Percentiles rank a stretch among this genome's conserved stretches.
phyloP scores from a whole-genome alignment of 2,888 invertebrate genomes.

The Cerceris rybyensis region DNA sequence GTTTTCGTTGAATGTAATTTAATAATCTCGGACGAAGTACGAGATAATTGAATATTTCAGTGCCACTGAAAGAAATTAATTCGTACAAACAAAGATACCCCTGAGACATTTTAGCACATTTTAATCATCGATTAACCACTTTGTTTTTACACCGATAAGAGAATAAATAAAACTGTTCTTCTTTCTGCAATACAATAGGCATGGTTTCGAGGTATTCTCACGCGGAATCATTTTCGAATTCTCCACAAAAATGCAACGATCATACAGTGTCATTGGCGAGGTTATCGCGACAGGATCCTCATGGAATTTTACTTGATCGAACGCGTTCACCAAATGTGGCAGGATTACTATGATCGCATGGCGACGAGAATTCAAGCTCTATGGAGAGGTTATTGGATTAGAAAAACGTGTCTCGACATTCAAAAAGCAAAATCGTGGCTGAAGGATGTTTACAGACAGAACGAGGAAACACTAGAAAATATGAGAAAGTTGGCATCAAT shows the following conservation, averaged over 20 bases:
- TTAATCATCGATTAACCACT: no score
- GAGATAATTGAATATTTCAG: no score
- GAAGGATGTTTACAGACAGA: slow-evolving; percentile 57
- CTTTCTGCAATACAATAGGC: slow-evolving; percentile 53
- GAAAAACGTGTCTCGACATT: slow-evolving; percentile 58
- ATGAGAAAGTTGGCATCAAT: slow-evolving; percentile 63
- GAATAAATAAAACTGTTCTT: background rate
- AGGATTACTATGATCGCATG: slow-evolving; percentile 62
- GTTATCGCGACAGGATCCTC: slow-evolving; percentile 55
- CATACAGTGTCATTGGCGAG: slow-evolving; percentile 73
- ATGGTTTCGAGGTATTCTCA: slow-evolving; percentile 72
- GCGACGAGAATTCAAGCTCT: slow-evolving; percentile 72
- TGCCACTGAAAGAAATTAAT: no score
- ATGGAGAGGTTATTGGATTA: slow-evolving; percentile 71
- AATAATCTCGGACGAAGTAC: no score
- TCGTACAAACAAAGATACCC: no score
- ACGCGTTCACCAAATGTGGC: slow-evolving; percentile 63
- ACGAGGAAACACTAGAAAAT: slow-evolving; percentile 52
- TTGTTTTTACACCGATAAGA: background rate
- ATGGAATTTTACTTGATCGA: slow-evolving; percentile 48
- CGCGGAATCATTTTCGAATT: slow-evolving; percentile 66
- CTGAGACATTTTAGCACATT: no score
- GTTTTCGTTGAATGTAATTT: no score
- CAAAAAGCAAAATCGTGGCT: slow-evolving; percentile 63
- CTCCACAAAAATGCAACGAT: slow-evolving; percentile 64